Percentiles rank a stretch among this genome's conserved stretches.
phyloP scores from a whole-genome alignment of 2,888 invertebrate genomes.

The Athripsodes cinereus region DNA sequence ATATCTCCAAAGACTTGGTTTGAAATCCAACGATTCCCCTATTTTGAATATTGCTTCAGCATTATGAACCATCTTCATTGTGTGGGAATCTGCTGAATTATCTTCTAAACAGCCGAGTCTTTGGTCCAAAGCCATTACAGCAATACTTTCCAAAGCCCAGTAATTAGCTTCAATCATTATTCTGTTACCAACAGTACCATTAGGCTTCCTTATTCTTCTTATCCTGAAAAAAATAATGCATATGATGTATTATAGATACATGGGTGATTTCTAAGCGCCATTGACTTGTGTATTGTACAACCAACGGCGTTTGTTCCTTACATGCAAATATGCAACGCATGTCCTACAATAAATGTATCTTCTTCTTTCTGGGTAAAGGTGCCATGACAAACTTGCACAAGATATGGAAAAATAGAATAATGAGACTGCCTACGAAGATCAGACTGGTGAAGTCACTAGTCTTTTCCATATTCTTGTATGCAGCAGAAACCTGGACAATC shows the following conservation, averaged over 20 bases:
- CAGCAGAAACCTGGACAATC: too few relatives aligned
- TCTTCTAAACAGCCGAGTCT: constrained; percentile 28
- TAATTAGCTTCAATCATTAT: constrained; percentile 28
- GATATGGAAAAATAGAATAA: too few relatives aligned
- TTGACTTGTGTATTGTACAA: too few relatives aligned
- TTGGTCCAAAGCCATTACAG: constrained; percentile 27
- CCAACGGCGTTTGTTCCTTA: too few relatives aligned
- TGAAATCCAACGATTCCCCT: constrained; percentile 32
- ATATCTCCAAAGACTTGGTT: constrained; percentile 34
- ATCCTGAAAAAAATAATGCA: constrained; percentile 21
- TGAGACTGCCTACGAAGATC: too few relatives aligned
- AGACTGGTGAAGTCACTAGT: too few relatives aligned
- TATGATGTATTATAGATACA: background rate
- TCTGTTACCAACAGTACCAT: constrained; percentile 23
- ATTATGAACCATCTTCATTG: constrained; percentile 18
- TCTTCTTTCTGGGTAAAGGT: too few relatives aligned
- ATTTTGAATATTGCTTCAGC: constrained; percentile 27
- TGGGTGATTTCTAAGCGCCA: too few relatives aligned
- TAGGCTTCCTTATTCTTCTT: constrained; percentile 24
- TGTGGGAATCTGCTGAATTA: constrained; percentile 26
- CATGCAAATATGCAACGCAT: too few relatives aligned
- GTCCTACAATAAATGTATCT: too few relatives aligned
- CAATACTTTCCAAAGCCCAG: constrained; percentile 30
- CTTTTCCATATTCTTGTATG: too few relatives aligned
- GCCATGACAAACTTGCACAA: too few relatives aligned